Evolutionary conservation across 2,888 invertebrate species (phyloP).

Genomic region (Crematogaster levior): DNA sequence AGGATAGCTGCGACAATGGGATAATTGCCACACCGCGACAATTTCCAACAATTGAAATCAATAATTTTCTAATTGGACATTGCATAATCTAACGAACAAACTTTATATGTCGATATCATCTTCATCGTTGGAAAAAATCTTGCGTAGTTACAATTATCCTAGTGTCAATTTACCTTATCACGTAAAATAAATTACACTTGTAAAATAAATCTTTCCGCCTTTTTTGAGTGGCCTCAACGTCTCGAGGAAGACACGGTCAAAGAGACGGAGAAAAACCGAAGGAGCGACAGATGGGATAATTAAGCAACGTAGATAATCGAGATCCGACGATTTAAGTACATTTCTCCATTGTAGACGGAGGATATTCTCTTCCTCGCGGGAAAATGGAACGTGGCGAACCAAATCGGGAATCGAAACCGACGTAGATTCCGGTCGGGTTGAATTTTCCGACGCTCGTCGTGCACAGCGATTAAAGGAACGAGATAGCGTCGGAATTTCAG

Average conservation of each 20-base stretch:
- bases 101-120: not conserved
- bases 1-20: not conserved
- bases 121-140: not conserved
- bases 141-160: not conserved
- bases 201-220: not conserved
- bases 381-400: slow-evolving; percentile 17
- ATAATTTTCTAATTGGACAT: not conserved
- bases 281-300: slow-evolving; percentile 1
- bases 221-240: slow-evolving; percentile 3
- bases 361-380: not conserved
- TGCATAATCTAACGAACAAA: not conserved
- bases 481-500: not conserved
- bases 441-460: slow-evolving; percentile 6
- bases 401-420: slow-evolving; percentile 34
- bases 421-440: not conserved
- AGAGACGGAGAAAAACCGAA: slow-evolving; percentile 18
- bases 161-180: not conserved
- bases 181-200: slow-evolving; percentile 13
- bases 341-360: not conserved
- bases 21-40: not conserved
- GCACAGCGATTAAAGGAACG: not conserved
- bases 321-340: slow-evolving; percentile 49
- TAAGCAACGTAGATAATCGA: slow-evolving; percentile 24
- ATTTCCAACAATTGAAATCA: not conserved
- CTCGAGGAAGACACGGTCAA: slow-evolving; percentile 12